phyloP scores from a whole-genome alignment of 2,888 invertebrate genomes.

The Epinotia bilunana region DNA sequence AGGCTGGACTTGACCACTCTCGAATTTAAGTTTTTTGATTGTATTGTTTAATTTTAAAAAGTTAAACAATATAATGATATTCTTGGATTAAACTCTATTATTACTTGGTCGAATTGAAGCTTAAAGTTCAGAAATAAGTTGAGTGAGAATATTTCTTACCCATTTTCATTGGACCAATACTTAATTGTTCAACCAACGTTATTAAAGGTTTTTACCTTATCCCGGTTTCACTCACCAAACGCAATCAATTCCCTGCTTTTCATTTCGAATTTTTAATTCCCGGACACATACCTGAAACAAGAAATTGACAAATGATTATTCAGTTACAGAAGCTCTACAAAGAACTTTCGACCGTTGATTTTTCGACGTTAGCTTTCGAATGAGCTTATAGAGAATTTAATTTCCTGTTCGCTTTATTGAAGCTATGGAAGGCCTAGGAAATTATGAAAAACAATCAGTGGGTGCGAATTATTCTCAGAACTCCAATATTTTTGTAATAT shows the following conservation, averaged over 20 bases:
- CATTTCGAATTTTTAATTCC: neutral
- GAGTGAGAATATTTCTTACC: too few relatives aligned
- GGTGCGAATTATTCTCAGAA: neutral
- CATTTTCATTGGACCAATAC: too few relatives aligned
- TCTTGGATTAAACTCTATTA: too few relatives aligned
- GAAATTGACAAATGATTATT: constrained; percentile 29
- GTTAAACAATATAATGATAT: too few relatives aligned
- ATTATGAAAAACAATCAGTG: constrained; percentile 36
- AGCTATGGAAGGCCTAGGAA: constrained; percentile 50
- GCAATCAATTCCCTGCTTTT: neutral
- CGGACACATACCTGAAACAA: constrained; percentile 46
- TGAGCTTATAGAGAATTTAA: constrained; percentile 65
- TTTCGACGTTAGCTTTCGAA: constrained; percentile 46
- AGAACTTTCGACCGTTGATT: constrained; percentile 26
- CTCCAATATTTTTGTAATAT: neutral
- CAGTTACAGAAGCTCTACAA: constrained; percentile 10
- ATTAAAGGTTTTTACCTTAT: too few relatives aligned
- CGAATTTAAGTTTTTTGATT: too few relatives aligned
- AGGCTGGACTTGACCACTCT: too few relatives aligned
- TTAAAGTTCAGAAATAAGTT: too few relatives aligned
- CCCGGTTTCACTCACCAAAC: constrained; percentile 8
- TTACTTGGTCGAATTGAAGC: too few relatives aligned
- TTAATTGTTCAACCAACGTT: too few relatives aligned
- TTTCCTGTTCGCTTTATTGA: constrained; percentile 65
- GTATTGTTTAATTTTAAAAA: too few relatives aligned